phyloP scores from a whole-genome alignment of 2,797 vertebrate species.

The Sebastes cheni region DNA sequence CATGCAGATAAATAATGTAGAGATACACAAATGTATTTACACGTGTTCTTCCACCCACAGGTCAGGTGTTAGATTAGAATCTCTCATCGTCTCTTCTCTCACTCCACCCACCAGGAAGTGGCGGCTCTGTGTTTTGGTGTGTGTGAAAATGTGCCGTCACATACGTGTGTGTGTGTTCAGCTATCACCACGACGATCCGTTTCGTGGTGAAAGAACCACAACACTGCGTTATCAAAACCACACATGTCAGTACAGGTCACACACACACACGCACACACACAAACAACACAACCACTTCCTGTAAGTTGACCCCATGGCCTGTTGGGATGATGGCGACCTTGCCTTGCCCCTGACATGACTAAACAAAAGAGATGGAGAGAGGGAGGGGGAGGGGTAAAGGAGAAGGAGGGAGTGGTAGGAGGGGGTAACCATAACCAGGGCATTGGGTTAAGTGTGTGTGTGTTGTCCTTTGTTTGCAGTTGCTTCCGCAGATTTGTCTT shows the following conservation, averaged over 20 bases:
- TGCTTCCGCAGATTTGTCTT: not conserved
- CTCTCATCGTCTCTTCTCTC: not conserved
- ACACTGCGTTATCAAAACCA: slow-evolving; percentile 33
- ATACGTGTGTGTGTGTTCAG: not conserved
- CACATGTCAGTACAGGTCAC: slow-evolving; percentile 26
- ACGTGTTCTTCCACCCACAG: not conserved
- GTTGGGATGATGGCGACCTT: slow-evolving; percentile 28
- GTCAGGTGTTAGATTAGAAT: not conserved
- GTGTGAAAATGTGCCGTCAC: not conserved
- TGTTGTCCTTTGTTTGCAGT: slow-evolving; percentile 5
- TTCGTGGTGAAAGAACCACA: slow-evolving; percentile 24
- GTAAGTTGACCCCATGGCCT: slow-evolving; percentile 47
- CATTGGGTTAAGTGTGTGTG: slow-evolving; percentile 48
- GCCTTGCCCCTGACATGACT: slow-evolving; percentile 32
- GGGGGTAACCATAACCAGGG: not conserved
- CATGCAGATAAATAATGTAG: not conserved
- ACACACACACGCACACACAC: not conserved
- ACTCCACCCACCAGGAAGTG: not conserved
- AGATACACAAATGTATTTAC: not conserved
- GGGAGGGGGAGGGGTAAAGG: not conserved
- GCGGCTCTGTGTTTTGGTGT: not conserved
- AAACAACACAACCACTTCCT: slow-evolving; percentile 22
- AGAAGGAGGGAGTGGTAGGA: not conserved
- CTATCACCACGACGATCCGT: slow-evolving; percentile 10
- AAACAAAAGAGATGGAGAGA: slow-evolving; percentile 40